A percentile compares a stretch with the other conserved stretches of the same genome.
Evolutionary conservation across 2,888 invertebrate genomes (phyloP).

Genomic region (Lepeophtheirus nordmannii): DNA sequence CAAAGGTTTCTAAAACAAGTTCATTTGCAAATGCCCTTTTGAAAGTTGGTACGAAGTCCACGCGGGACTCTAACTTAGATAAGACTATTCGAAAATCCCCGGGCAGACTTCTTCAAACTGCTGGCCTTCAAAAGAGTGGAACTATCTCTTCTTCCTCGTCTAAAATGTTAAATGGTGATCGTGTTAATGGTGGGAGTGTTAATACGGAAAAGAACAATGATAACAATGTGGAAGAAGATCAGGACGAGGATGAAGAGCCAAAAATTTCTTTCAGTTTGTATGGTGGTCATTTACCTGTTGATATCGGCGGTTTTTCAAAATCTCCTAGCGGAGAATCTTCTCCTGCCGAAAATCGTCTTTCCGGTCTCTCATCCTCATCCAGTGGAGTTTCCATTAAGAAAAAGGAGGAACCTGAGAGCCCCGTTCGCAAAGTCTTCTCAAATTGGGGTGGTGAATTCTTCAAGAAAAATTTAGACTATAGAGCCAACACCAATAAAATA

Average conservation of each 20-base stretch:
- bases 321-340: not conserved
- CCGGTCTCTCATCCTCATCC: not conserved
- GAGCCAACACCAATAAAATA: slow-evolving; percentile 25
- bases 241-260: not conserved
- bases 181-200: not conserved
- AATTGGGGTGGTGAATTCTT: slow-evolving; percentile 25
- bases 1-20: not conserved
- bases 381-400: not conserved
- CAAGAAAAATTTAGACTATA: slow-evolving; percentile 25
- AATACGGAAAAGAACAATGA: not conserved
- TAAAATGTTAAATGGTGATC: not conserved
- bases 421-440: slow-evolving; percentile 21
- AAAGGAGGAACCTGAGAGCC: slow-evolving; percentile 1
- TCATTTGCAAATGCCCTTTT: slow-evolving; percentile 21
- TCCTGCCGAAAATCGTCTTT: slow-evolving; percentile 1
- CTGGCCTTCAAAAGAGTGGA: slow-evolving; percentile 13
- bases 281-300: slow-evolving; percentile 22
- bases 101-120: slow-evolving; percentile 10
- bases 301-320: slow-evolving; percentile 7
- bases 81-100: slow-evolving; percentile 17
- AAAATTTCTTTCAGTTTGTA: slow-evolving; percentile 23
- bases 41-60: slow-evolving; percentile 22
- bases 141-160: not conserved
- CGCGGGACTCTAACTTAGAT: slow-evolving; percentile 18
- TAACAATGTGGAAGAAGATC: not conserved